Base-by-base conservation (phyloP, 2,888 invertebrate genomes). In the Melinaea marsaeus region DNA sequence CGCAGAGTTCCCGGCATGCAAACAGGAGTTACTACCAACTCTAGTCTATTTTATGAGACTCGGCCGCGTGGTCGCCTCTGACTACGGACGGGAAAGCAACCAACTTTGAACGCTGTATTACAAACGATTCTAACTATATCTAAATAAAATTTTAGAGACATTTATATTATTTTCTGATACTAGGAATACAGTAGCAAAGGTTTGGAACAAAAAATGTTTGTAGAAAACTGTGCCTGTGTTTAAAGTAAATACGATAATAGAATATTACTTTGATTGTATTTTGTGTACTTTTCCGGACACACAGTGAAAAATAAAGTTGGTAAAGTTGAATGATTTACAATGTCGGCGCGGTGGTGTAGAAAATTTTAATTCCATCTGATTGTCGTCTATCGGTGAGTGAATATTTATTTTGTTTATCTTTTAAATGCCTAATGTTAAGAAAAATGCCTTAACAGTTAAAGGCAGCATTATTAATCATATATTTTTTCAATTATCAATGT, bases 41-140 rank as follows among this genome's bases (percentile, higher is more conserved):
- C 80, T 88, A 89, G 89, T 89, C 83, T 76, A 82, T 81, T 79
- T 79, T 74, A 78, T 79, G 87, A 83, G 81, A 84, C 83, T 79
- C 77, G 68, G 58, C 74, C 73, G 86, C 74, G 81, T 78, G 79
- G 86, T 81, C 87, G 89, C 80, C 79, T 84, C 77, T 67, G 61
- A 67, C 72, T 1, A 69, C 71, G 74, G 75, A 76, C 70, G 76
- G 69, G 71, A 74, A 74, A 72, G 75, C 67, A 69, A 74, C 65
- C 74, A 85, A 85, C 85, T 85, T 83, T 77, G 66, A 72, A 72
- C 80, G 80, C 71, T 69, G 62, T 45, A 22, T 51, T 37, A 46
- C 48, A 58, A 55, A 60, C 58, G 67, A 62, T 66, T 60, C 58
- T 61, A 66, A 64, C 22, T 22, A 22, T 22, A 66, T 65, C 58